A percentile compares a stretch with the other conserved stretches of the same genome.
These are phyloP conservation scores for Altica lythri DNA, from an alignment of 2,888 invertebrate genomes.

Conservation along the genomic window DNA sequence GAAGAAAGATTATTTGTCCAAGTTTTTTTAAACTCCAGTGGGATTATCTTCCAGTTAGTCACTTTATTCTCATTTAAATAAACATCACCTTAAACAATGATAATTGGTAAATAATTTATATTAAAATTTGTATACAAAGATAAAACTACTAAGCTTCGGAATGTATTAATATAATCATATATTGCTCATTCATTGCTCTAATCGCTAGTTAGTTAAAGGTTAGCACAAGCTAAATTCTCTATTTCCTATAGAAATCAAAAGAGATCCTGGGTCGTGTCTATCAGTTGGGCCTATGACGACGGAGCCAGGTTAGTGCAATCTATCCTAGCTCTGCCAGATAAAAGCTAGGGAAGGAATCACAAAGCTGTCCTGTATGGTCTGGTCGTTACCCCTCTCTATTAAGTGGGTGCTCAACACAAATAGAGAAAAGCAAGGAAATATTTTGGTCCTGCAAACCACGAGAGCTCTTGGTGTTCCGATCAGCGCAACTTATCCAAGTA, in stretches of 20 bases:
- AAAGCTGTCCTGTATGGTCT: too few species aligned
- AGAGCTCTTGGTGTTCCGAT: too few species aligned
- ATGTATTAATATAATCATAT: conserved; percentile 63
- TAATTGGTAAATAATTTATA: conserved; percentile 47
- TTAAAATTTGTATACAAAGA: neutral
- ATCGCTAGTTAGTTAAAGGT: neutral
- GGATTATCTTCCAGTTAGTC: conserved; percentile 55
- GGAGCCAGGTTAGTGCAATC: too few species aligned
- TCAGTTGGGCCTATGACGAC: too few species aligned
- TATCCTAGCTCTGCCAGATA: too few species aligned
- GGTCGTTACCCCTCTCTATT: too few species aligned
- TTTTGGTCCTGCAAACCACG: too few species aligned
- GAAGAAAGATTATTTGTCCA: conserved; percentile 51
- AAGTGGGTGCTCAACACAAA: too few species aligned
- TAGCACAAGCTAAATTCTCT: neutral
- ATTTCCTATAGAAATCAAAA: neutral
- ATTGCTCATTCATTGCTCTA: too few species aligned
- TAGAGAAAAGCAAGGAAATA: too few species aligned
- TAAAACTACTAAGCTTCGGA: neutral
- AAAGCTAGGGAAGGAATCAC: too few species aligned
- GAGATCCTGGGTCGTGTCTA: neutral
- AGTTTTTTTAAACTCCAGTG: conserved; percentile 56
- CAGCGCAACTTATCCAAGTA: too few species aligned
- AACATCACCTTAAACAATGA: conserved; percentile 55
- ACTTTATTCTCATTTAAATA: conserved; percentile 53